Conservation (phyloP, 1,140 invertebrate genomes). For the Camponotus floridanus region DNA sequence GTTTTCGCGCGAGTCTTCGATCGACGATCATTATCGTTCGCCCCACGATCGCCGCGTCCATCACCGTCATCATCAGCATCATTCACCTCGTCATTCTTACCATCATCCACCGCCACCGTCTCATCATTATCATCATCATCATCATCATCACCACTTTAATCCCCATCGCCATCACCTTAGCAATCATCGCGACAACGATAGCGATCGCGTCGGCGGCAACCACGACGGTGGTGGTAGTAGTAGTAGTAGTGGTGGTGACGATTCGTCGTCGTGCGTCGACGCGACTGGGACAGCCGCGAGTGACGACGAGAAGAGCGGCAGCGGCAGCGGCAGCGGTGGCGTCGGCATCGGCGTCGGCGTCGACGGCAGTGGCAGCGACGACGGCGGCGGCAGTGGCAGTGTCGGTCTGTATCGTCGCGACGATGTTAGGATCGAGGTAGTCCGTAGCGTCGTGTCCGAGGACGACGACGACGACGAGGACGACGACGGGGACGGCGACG, state of each 20-base stretch:
- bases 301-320: not conserved
- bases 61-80: constrained; percentile 20
- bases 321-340: constrained; percentile 50
- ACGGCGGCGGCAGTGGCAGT: constrained; percentile 32
- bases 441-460: too few relatives aligned
- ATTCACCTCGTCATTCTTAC: constrained; percentile 6
- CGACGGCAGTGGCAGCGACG: constrained; percentile 58
- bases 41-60: constrained; percentile 51
- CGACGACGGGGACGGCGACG: constrained; percentile 24
- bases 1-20: constrained; percentile 51
- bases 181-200: not conserved
- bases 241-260: not conserved
- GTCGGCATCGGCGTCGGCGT: constrained; percentile 67
- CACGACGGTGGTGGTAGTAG: not conserved
- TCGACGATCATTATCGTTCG: constrained; percentile 27
- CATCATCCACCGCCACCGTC: not conserved
- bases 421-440: too few relatives aligned
- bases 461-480: too few relatives aligned
- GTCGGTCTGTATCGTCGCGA: too few relatives aligned
- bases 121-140: constrained; percentile 40
- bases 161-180: not conserved
- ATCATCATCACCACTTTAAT: constrained; percentile 19
- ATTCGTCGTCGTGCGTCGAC: constrained; percentile 50
- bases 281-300: constrained; percentile 28
- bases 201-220: constrained; percentile 48